Percentiles rank a stretch among this genome's conserved stretches.
phyloP scores from a whole-genome alignment of 2,888 invertebrate genomes.

The Dusona sp. region DNA sequence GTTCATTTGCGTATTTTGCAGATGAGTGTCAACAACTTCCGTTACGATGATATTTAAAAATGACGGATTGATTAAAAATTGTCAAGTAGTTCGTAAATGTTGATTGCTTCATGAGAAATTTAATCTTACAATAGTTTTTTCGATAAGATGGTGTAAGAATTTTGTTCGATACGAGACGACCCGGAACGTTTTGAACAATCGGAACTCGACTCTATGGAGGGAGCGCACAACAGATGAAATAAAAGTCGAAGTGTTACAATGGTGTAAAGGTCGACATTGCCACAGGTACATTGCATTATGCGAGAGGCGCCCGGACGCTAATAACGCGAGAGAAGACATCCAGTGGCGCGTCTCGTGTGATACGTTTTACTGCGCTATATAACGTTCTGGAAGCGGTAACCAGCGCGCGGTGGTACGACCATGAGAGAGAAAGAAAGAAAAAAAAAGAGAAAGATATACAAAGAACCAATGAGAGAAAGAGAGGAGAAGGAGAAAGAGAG shows the following conservation, averaged over 20 bases:
- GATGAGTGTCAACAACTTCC: too few relatives aligned
- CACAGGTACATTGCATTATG: slow-evolving; percentile 44
- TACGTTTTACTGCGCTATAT: slow-evolving; percentile 37
- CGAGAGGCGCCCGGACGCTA: slow-evolving; percentile 53
- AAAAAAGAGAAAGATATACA: not conserved
- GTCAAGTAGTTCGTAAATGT: not conserved
- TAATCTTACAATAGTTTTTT: not conserved
- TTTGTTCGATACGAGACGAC: not conserved
- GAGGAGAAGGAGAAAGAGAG: not conserved
- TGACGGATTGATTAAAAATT: too few relatives aligned
- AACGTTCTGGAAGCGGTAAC: slow-evolving; percentile 63
- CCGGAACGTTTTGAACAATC: not conserved
- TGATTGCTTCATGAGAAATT: not conserved
- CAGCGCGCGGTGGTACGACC: slow-evolving; percentile 65
- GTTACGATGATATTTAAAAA: too few relatives aligned
- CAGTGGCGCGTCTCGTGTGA: slow-evolving; percentile 54
- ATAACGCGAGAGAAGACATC: slow-evolving; percentile 56
- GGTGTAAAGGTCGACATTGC: slow-evolving; percentile 46
- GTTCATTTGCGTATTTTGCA: too few relatives aligned
- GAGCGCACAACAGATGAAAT: not conserved
- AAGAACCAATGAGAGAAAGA: slow-evolving; percentile 2
- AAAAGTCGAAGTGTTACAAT: slow-evolving; percentile 22
- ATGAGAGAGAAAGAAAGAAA: slow-evolving; percentile 24
- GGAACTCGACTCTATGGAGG: not conserved
- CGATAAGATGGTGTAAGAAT: not conserved